Percentiles rank a stretch among this genome's conserved stretches.
These are phyloP conservation scores for Microhierax caerulescens DNA, from an alignment of 2,797 vertebrate species.

Conservation along the genomic window DNA sequence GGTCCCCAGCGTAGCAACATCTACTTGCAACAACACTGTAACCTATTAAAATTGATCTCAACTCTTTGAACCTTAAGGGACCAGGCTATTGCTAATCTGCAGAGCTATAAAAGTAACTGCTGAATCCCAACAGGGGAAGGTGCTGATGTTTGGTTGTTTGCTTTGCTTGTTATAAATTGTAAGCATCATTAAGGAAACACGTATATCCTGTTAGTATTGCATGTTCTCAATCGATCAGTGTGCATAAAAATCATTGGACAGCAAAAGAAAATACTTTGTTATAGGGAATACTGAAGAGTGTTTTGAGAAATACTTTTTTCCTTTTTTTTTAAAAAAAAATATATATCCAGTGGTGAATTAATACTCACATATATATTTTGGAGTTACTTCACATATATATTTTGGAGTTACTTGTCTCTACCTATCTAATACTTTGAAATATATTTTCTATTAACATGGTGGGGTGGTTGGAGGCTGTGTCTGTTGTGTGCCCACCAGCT, in stretches of 20 bases:
- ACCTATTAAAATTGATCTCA: conserved; percentile 63
- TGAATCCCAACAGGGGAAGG: conserved; percentile 48
- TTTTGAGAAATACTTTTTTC: neutral
- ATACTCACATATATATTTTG: neutral
- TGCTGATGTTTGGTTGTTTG: conserved; percentile 67
- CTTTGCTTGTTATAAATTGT: conserved; percentile 63
- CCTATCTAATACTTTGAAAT: neutral
- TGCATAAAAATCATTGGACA: neutral
- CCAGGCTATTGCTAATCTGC: conserved; percentile 44
- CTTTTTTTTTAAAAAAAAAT: neutral
- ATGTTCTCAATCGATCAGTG: neutral
- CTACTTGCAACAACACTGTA: conserved; percentile 27
- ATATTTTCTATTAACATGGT: neutral
- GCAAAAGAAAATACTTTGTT: neutral
- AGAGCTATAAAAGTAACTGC: conserved; percentile 54
- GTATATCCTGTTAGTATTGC: conserved; percentile 60
- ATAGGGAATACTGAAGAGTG: neutral
- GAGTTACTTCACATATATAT: neutral
- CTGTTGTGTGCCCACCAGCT: neutral
- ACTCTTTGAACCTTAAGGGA: conserved; percentile 60
- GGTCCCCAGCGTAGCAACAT: conserved; percentile 62
- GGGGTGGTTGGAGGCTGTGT: neutral
- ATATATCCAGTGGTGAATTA: neutral
- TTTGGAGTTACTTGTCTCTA: neutral
- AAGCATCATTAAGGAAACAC: conserved; percentile 71